A percentile compares a stretch with the other conserved stretches of the same genome.
phyloP scores from a whole-genome alignment of 2,888 invertebrate genomes.

The Drosophila diplacantha region DNA sequence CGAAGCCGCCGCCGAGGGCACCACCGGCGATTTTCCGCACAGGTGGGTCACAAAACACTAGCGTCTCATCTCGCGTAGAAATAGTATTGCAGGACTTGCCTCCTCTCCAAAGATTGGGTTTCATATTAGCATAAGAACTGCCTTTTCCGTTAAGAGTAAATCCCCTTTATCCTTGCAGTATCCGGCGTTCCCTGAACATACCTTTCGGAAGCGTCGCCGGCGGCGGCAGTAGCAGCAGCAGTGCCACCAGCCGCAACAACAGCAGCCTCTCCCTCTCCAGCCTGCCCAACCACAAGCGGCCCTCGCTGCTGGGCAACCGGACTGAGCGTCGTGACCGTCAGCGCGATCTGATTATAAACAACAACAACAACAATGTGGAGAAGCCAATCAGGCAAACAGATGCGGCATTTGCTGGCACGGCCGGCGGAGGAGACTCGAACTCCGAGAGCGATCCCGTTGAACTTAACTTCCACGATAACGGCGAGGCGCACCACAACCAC shows the following conservation, averaged over 20 bases:
- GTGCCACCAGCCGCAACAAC: constrained; percentile 56
- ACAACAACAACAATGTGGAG: constrained; percentile 37
- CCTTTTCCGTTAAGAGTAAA: not conserved
- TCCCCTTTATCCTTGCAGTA: constrained; percentile 50
- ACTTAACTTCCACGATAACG: constrained; percentile 32
- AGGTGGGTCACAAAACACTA: constrained; percentile 36
- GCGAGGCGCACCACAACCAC: constrained; percentile 21
- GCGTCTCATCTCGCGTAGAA: not conserved
- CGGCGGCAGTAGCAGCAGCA: constrained; percentile 42
- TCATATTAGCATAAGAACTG: too few species aligned
- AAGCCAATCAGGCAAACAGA: constrained; percentile 21
- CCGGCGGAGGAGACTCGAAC: constrained; percentile 35
- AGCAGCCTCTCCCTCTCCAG: constrained; percentile 53
- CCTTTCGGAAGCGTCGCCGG: constrained; percentile 48
- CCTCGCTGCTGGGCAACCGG: constrained; percentile 31
- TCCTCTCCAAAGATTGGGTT: not conserved
- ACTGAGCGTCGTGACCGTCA: constrained; percentile 3
- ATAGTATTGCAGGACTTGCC: not conserved
- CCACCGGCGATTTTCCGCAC: constrained; percentile 66
- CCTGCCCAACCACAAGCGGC: constrained; percentile 45
- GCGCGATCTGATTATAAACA: constrained; percentile 15
- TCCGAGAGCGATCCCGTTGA: constrained; percentile 43
- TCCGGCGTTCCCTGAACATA: constrained; percentile 74
- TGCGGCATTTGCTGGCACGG: too few species aligned
- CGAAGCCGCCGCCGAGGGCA: constrained; percentile 53